Base-by-base conservation (phyloP, 1,140 invertebrate genomes). In the Xylocopa sonorina region DNA sequence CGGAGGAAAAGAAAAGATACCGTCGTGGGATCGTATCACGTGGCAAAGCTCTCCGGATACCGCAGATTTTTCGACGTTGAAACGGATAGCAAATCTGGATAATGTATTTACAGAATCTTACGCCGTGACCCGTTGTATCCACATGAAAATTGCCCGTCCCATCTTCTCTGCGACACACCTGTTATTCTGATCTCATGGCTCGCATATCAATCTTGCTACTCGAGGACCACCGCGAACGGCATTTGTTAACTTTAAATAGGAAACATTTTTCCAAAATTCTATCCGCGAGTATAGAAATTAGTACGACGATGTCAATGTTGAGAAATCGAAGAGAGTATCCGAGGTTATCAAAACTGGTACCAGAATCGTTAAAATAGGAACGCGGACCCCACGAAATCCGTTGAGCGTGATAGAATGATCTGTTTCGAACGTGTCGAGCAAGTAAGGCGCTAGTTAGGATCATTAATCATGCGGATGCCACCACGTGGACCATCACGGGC, bases 41-140 rank as follows among this genome's bases (percentile, higher is more conserved):
- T 83, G 86, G 57, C 48, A 60, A 72, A 78, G 78, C 78, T 80
- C 75, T 78, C 57, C 41, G 73, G 71, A 69, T 74, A 84, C 48
- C 67, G 38, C 80, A 88, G 86, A 85, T 88, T 87, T 81, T 76
- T 76, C 71, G 53, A 74, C 24, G 81, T 64, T 69, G 63, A 83
- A 46, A 62, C 68, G 72, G 76, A 84, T 74, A 75, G 84, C 80
- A 88, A 88, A 88, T 88, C 87, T 88, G 87, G 84, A 88, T 88
- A 88, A 88, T 88, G 81, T 88, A 88, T 88, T 88, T 88, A 86
- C 86, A 84, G 74, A 71, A 86, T 81, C 57, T 80, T 55, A 58
- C 46, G 46, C 50, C 60, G 64, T 53, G 57, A 66, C 46, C 21
- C 64, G 55, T 32, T 34, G 5, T 41, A 10, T 32, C 16, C 50